phyloP scores from a whole-genome alignment of 2,888 invertebrate species.

The Blastobasis adustella region DNA sequence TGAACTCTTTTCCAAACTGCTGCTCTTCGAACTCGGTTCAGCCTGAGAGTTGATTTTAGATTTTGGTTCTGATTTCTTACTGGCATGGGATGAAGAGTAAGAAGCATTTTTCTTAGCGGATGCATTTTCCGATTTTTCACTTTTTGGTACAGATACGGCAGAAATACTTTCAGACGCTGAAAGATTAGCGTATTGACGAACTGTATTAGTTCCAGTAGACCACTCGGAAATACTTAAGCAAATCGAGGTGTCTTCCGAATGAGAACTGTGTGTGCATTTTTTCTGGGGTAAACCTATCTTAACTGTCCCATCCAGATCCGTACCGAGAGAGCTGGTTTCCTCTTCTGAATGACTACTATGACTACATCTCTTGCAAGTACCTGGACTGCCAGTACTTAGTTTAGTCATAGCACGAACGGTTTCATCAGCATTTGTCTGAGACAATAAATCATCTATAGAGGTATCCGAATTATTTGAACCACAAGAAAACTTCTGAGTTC shows the following conservation, averaged over 20 bases:
- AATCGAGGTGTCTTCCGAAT: constrained; percentile 91
- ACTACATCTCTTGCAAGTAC: constrained; percentile 76
- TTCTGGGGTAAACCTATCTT: constrained; percentile 85
- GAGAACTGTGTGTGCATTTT: constrained; percentile 88
- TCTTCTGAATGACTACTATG: constrained; percentile 84
- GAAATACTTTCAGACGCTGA: constrained; percentile 81
- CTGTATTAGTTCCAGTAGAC: constrained; percentile 91
- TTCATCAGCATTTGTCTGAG: constrained; percentile 75
- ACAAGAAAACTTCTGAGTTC: constrained; percentile 61
- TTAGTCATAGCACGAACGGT: constrained; percentile 69
- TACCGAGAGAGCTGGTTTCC: constrained; percentile 84
- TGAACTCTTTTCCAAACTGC: constrained; percentile 73
- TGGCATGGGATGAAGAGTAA: constrained; percentile 73
- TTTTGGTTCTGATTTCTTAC: constrained; percentile 71
- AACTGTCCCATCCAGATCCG: constrained; percentile 87
- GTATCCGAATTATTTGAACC: constrained; percentile 79
- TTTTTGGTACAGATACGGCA: constrained; percentile 75
- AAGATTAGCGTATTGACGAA: constrained; percentile 84
- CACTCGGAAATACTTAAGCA: constrained; percentile 90
- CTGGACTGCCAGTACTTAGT: constrained; percentile 61
- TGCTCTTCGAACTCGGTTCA: constrained; percentile 75
- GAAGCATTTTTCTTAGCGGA: constrained; percentile 51
- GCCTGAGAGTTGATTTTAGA: constrained; percentile 53
- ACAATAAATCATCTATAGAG: constrained; percentile 77
- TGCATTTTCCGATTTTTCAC: constrained; percentile 75